Evolutionary conservation across 2,888 invertebrate species (phyloP).

Genomic region (Calephelis perditalis): DNA sequence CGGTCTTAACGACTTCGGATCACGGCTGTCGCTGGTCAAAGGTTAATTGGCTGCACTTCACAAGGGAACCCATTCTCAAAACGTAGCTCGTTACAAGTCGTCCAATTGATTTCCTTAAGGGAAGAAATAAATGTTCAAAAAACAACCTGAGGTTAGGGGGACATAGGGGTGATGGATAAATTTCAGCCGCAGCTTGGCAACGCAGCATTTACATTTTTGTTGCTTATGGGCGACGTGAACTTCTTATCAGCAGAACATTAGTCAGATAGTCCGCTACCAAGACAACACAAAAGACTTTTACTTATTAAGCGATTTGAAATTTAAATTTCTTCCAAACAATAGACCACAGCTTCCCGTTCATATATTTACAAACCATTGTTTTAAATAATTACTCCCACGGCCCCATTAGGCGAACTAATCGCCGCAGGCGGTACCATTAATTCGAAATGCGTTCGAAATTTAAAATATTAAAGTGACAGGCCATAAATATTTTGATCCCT

Average conservation of each 20-base stretch:
- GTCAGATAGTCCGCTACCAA: not conserved
- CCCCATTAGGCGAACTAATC: constrained; percentile 10
- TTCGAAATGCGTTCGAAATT: constrained; percentile 12
- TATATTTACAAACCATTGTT: constrained; percentile 10
- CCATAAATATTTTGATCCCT: constrained; percentile 3
- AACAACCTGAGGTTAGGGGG: not conserved
- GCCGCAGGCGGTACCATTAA: constrained; percentile 9
- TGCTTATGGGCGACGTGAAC: too few relatives aligned
- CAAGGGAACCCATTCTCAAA: not conserved
- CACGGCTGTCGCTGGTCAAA: constrained; percentile 1
- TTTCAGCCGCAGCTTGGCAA: too few relatives aligned
- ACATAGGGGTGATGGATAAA: too few relatives aligned
- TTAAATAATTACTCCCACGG: constrained; percentile 11
- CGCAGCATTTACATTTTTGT: too few relatives aligned
- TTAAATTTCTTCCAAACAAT: constrained; percentile 8
- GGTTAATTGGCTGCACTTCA: constrained; percentile 11
- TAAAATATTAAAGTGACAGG: constrained; percentile 12
- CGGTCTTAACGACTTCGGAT: constrained; percentile 1
- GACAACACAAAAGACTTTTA: not conserved
- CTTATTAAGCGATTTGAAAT: not conserved
- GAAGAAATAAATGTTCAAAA: constrained; percentile 1
- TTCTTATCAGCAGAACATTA: too few relatives aligned
- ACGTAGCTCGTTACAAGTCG: too few relatives aligned
- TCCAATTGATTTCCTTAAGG: too few relatives aligned
- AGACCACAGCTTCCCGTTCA: constrained; percentile 5